Base-by-base conservation (phyloP, 2,113 vertebrate genomes). In the Hippolais icterina region DNA sequence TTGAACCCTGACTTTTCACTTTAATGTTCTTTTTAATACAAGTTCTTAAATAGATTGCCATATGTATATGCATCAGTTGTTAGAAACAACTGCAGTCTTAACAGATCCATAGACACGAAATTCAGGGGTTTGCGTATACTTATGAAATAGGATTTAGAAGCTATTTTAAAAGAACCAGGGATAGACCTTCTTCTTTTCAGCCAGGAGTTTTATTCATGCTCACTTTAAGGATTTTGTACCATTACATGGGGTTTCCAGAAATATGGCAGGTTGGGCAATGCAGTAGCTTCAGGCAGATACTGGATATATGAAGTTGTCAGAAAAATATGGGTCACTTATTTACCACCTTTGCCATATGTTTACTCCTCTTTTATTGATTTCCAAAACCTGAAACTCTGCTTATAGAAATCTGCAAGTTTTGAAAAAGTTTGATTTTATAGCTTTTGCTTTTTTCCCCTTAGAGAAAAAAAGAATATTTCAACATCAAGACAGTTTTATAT, bases 251-350 rank as follows among this genome's bases (percentile, higher is more conserved):
- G 23, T 57, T 91, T 77, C 22, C 42, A 74, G 37, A 87, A 86
- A 33, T 66, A 28, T 0, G 0, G 22, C 13, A 49, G 15, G 17
- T 53, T 86, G 41, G 41, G 41, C 44, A 86, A 3, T 0, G 1
- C 61, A 27, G 12, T 39, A 59, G 8, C 18, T 86, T 86, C 42
- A 46, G 10, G 4, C 23, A 10, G 16, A 24, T 24, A 20, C 27
- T n/a, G 53, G 17, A 6, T 68, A 6, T 9, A 1, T 33, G 9
- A 68, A 68, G 25, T 19, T 64, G 13, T 50, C 33, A 47, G 47
- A 37, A 28, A n/a, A 28, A 46, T 33, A 4, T 4, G 37, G 0
- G 1, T 28, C 4, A 37, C 31, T 56, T 49, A 35, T 14, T 63
- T 50, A 37, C 24, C 22, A 41, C 1, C 1, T 71, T 84, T 91